Base-by-base conservation (phyloP, 2,113 vertebrate genomes). In the Ramphastos sulfuratus region DNA sequence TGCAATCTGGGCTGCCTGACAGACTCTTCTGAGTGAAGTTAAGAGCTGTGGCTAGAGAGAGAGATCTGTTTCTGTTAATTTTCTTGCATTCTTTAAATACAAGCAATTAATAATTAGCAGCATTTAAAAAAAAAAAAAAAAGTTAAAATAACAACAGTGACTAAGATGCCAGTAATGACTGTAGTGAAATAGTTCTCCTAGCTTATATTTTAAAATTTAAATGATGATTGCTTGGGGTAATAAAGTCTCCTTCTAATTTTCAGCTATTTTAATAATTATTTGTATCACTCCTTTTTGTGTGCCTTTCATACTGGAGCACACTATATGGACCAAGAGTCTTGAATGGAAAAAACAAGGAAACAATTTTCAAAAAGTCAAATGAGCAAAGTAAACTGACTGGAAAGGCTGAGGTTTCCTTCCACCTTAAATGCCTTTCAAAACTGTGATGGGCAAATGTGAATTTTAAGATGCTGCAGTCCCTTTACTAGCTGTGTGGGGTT, bases 1-100 rank as follows among this genome's bases (percentile, higher is more conserved):
- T 87, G 82, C 56, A 85, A 87, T 92, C 67, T 87, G 87, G 94
- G 87, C 96, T 94, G 91, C 84, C 64, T 16, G 16, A 79, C 89
- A 94, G 74, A 63, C 74, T 88, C 83, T 44, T 67, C 16, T 63
- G 60, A 82, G 67, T 70, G 60, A 86, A 79, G 39, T 83, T 48
- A 33, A 39, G 69, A 75, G n/a, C 30, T 84, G 70, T 69, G 39
- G 65, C 58, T 81, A 55, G 74, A 1, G 3, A 86, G 59, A 63
- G 13, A 64, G 35, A 19, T 39, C 46, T 73, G 7, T 50, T 86
- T 46, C 69, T 18, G 65, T 69, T 65, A 20, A 67, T 85, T 85
- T 82, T 23, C 54, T 74, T 81, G 76, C 54, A 24, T 85, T 83
- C 28, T 88, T 91, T 67, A 25, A 89, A 63, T 56, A 9, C 15